A percentile compares a stretch with the other conserved stretches of the same genome.
Evolutionary conservation across 1,140 invertebrate species (phyloP).

Genomic region (Luehdorfia chinensis): DNA sequence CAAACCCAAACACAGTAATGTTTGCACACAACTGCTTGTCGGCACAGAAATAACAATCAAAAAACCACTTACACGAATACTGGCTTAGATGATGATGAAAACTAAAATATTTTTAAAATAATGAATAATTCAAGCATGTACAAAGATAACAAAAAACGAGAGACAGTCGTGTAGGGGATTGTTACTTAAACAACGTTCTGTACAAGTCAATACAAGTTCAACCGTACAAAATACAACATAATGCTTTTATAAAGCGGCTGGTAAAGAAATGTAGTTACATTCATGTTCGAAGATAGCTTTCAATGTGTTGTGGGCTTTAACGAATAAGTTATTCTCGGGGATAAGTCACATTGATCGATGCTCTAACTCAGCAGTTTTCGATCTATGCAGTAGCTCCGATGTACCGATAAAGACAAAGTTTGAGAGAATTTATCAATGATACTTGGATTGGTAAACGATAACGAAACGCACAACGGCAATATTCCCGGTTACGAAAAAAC

Average conservation of each 20-base stretch:
- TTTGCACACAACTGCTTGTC: too few relatives aligned
- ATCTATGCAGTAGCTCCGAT: constrained; percentile 51
- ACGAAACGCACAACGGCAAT: too few relatives aligned
- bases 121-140: constrained; percentile 10
- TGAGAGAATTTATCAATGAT: constrained; percentile 15
- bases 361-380: constrained; percentile 66
- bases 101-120: too few relatives aligned
- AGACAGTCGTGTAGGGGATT: neutral
- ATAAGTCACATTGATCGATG: constrained; percentile 61
- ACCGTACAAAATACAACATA: constrained; percentile 15
- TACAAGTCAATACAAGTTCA: constrained; percentile 1
- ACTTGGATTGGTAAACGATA: neutral
- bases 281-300: constrained; percentile 22
- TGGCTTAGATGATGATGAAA: too few relatives aligned
- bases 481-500: too few relatives aligned
- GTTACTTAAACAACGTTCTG: neutral
- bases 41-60: too few relatives aligned
- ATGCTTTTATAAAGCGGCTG: constrained; percentile 11
- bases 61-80: too few relatives aligned
- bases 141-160: constrained; percentile 1
- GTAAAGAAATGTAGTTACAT: neutral
- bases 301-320: constrained; percentile 26
- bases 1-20: too few relatives aligned
- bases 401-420: constrained; percentile 26
- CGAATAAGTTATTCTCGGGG: constrained; percentile 38